These are phyloP conservation scores for Dorcus parallelipipedus DNA, from an alignment of 2,888 invertebrate species.

Conservation along the genomic window DNA sequence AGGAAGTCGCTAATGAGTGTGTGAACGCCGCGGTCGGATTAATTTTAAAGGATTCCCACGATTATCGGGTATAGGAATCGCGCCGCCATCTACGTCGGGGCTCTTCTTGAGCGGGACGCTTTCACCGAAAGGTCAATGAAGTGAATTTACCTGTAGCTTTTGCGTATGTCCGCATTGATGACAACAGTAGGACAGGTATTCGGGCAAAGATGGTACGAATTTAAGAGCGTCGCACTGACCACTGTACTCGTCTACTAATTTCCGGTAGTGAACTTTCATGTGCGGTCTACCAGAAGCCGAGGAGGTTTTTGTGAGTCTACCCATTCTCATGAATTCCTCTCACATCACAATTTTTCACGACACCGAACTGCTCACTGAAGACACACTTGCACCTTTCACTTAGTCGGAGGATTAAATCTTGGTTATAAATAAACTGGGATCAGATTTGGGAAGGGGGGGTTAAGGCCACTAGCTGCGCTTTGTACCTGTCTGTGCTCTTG, in stretches of 20 bases:
- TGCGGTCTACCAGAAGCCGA: slow-evolving; percentile 48
- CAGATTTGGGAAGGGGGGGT: too few relatives aligned
- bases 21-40: too few relatives aligned
- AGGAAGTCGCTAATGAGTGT: too few relatives aligned
- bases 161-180: slow-evolving; percentile 60
- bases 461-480: too few relatives aligned
- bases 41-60: slow-evolving; percentile 7
- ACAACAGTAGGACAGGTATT: slow-evolving; percentile 59
- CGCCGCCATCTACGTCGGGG: slow-evolving; percentile 6
- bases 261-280: slow-evolving; percentile 58
- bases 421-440: too few relatives aligned
- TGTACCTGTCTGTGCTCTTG: neutral
- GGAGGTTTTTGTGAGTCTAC: slow-evolving; percentile 51
- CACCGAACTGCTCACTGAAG: neutral
- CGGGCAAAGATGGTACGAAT: slow-evolving; percentile 54
- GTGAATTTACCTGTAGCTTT: slow-evolving; percentile 53
- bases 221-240: slow-evolving; percentile 42
- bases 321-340: slow-evolving; percentile 43
- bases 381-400: neutral
- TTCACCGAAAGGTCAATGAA: slow-evolving; percentile 1
- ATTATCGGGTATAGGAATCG: neutral
- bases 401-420: too few relatives aligned
- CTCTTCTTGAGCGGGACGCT: neutral
- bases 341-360: slow-evolving; percentile 13
- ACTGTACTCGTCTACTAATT: slow-evolving; percentile 56